These are phyloP conservation scores for Dinoponera quadriceps DNA, from an alignment of 1,140 invertebrate genomes.

Conservation along the genomic window DNA sequence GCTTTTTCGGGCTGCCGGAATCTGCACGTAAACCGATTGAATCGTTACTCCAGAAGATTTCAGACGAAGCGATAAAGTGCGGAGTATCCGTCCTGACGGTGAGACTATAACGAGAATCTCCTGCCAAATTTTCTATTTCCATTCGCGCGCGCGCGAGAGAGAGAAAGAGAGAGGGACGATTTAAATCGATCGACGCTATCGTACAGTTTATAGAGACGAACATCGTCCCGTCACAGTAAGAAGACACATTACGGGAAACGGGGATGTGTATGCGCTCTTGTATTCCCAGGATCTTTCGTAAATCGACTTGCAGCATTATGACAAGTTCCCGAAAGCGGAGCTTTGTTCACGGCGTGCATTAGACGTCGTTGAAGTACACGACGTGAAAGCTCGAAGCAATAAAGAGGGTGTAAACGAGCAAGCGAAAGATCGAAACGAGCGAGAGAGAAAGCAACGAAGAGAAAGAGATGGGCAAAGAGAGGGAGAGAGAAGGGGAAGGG, in stretches of 20 bases:
- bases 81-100: slow-evolving; percentile 22
- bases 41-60: slow-evolving; percentile 48
- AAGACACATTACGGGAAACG: slow-evolving; percentile 7
- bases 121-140: slow-evolving; percentile 37
- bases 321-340: slow-evolving; percentile 37
- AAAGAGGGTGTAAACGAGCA: slow-evolving; percentile 48
- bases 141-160: slow-evolving; percentile 2
- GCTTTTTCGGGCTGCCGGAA: slow-evolving; percentile 42
- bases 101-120: slow-evolving; percentile 18
- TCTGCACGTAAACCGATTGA: slow-evolving; percentile 50
- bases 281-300: slow-evolving; percentile 3
- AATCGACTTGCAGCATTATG: slow-evolving; percentile 47
- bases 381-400: slow-evolving; percentile 44
- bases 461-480: not conserved
- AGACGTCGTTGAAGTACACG: slow-evolving; percentile 46
- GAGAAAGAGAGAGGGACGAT: too few species aligned
- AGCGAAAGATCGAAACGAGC: slow-evolving; percentile 31
- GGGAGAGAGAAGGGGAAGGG: slow-evolving; percentile 31
- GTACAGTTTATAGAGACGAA: not conserved
- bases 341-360: slow-evolving; percentile 57
- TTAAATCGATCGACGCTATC: slow-evolving; percentile 10
- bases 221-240: not conserved
- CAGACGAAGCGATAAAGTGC: slow-evolving; percentile 49
- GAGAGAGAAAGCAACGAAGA: not conserved
- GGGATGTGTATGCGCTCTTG: slow-evolving; percentile 5